These are phyloP conservation scores for Drosophila neutralis DNA, from an alignment of 2,888 invertebrate genomes.

Conservation along the genomic window DNA sequence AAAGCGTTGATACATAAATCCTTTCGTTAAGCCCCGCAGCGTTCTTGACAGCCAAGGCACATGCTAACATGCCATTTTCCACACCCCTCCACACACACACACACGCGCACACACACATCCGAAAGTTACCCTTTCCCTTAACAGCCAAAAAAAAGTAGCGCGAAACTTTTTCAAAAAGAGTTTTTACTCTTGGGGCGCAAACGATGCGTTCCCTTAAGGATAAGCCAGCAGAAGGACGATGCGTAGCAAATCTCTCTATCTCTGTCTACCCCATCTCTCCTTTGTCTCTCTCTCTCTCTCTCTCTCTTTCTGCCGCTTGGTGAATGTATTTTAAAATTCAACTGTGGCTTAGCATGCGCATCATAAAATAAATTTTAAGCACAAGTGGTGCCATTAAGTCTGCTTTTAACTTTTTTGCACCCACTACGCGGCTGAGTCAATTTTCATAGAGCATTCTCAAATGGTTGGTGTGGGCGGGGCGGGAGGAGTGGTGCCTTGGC, in stretches of 20 bases:
- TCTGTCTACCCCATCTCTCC: neutral
- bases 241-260: conserved; percentile 48
- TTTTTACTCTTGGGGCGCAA: conserved; percentile 62
- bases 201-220: conserved; percentile 69
- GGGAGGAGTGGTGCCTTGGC: neutral
- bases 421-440: conserved; percentile 66
- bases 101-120: conserved; percentile 8
- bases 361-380: conserved; percentile 82
- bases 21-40: conserved; percentile 78
- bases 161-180: conserved; percentile 77
- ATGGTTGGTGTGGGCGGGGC: conserved; percentile 1
- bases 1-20: conserved; percentile 84
- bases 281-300: neutral
- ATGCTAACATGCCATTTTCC: conserved; percentile 75
- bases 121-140: conserved; percentile 18
- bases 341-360: conserved; percentile 78
- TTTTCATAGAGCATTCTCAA: conserved; percentile 48
- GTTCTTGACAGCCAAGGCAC: conserved; percentile 79
- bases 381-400: conserved; percentile 82
- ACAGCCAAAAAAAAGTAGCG: conserved; percentile 40
- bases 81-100: conserved; percentile 42
- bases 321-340: conserved; percentile 79
- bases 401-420: conserved; percentile 77
- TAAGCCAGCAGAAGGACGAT: conserved; percentile 59
- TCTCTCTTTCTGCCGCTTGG: neutral